Evolutionary conservation across 2,113 vertebrate genomes (phyloP).

Genomic region (Grammomys dolichurus): DNA sequence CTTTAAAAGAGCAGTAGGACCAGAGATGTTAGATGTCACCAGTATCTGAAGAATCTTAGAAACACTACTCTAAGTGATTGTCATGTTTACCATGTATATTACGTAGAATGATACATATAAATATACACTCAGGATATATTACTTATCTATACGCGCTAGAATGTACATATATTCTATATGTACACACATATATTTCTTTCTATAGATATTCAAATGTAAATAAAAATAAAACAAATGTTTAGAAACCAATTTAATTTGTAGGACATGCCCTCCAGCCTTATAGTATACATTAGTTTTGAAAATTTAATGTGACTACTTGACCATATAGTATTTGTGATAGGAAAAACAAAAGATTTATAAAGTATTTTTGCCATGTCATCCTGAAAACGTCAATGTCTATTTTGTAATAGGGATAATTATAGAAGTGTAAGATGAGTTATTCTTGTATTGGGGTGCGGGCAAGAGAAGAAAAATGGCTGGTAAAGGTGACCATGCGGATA

Average conservation of each 20-base stretch:
- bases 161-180: background rate
- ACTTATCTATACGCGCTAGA: background rate
- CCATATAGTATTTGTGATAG: background rate
- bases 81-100: background rate
- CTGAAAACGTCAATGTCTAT: background rate
- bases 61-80: background rate
- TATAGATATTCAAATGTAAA: slow-evolving; percentile 8
- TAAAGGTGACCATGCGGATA: background rate
- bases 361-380: background rate
- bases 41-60: background rate
- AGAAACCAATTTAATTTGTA: slow-evolving; percentile 8
- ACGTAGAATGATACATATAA: background rate
- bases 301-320: background rate
- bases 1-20: background rate
- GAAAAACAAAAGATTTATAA: slow-evolving; percentile 9
- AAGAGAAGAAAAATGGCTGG: background rate
- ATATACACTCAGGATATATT: background rate
- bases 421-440: background rate
- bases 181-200: background rate
- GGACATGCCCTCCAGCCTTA: background rate
- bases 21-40: background rate
- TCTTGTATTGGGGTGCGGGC: background rate
- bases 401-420: background rate
- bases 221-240: slow-evolving; percentile 30
- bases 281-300: slow-evolving; percentile 33